Percentiles rank a stretch among this genome's conserved stretches.
phyloP scores from a whole-genome alignment of 2,797 vertebrate species.

The Thamnophis elegans region DNA sequence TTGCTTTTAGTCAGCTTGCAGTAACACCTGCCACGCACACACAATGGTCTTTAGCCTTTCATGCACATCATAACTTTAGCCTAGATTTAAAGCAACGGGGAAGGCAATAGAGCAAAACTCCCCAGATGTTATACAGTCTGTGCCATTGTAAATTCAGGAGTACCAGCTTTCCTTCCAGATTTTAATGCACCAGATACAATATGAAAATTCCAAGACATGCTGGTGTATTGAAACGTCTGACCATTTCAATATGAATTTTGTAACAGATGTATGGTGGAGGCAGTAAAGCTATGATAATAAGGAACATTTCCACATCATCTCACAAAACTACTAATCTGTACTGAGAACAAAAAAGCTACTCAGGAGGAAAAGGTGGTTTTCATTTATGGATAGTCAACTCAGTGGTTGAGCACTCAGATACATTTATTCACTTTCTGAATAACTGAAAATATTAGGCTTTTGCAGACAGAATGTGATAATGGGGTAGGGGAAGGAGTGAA shows the following conservation, averaged over 20 bases:
- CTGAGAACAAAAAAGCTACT: slow-evolving; percentile 68
- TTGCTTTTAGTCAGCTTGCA: slow-evolving; percentile 71
- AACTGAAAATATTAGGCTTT: slow-evolving; percentile 30
- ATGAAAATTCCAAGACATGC: slow-evolving; percentile 76
- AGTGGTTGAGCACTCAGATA: slow-evolving; percentile 13
- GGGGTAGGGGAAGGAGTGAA: neutral
- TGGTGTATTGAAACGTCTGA: slow-evolving; percentile 75
- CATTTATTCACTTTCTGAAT: neutral
- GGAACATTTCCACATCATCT: slow-evolving; percentile 76
- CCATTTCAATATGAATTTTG: slow-evolving; percentile 73
- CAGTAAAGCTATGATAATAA: slow-evolving; percentile 79
- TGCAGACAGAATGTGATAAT: no score
- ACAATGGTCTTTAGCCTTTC: slow-evolving; percentile 75
- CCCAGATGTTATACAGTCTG: slow-evolving; percentile 92
- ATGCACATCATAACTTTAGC: slow-evolving; percentile 82
- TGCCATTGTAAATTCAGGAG: slow-evolving; percentile 76
- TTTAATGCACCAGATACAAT: slow-evolving; percentile 74
- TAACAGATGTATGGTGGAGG: slow-evolving; percentile 78
- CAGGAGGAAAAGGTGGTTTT: slow-evolving; percentile 53
- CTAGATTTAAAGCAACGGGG: slow-evolving; percentile 88
- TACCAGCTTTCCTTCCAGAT: slow-evolving; percentile 75
- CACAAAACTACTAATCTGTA: slow-evolving; percentile 72
- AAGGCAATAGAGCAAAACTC: slow-evolving; percentile 78
- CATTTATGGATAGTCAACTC: slow-evolving; percentile 53
- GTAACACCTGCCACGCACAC: slow-evolving; percentile 74